Base-by-base conservation (phyloP, 1,140 invertebrate genomes). In the Trissolcus basalis region DNA sequence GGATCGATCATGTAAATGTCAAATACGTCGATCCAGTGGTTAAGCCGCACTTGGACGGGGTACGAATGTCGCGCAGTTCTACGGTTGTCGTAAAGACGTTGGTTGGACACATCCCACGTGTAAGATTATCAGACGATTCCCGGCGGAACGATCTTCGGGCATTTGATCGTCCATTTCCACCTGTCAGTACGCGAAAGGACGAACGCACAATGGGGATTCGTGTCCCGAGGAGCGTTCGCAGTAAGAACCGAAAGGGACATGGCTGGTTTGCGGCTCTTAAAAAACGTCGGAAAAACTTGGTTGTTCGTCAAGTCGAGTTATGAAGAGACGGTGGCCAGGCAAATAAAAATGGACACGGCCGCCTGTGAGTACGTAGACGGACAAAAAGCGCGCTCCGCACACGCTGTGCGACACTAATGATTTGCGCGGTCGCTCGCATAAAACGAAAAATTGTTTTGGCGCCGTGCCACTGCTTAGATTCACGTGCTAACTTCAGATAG, bases 141-240 rank as follows among this genome's bases (percentile, higher is more conserved):
- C 81, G 47, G 74, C 45, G 74, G 77, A 63, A 78, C 77, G 73
- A 83, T 82, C 77, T 78, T 81, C 78, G 72, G 71, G 71, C 72
- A 50, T 76, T 77, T 82, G 83, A 84, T 85, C 83, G 79, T 86
- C 83, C 80, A 83, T 85, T 85, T 85, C 81, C 83, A 86, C 84
- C 81, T 85, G 83, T 85, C 84, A 86, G 76, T 80, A 77, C 44
- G 41, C 43, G 36, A 77, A 77, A 76, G 76, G 74, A 83, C 81
- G 72, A 77, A 82, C 80, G 79, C 77, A 83, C 84, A 84, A 84
- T 81, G 56, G 75, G 67, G 78, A 79, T 75, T 63, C 76, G 65
- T 71, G 77, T 81, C 80, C 67, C 53, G 43, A 79, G 60, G 60
- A 73, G 72, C 71, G 53, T 61, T 54, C 63, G 44, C 49, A 65